Base-by-base conservation (phyloP, 2,113 vertebrate genomes). In the Macquaria australasica region DNA sequence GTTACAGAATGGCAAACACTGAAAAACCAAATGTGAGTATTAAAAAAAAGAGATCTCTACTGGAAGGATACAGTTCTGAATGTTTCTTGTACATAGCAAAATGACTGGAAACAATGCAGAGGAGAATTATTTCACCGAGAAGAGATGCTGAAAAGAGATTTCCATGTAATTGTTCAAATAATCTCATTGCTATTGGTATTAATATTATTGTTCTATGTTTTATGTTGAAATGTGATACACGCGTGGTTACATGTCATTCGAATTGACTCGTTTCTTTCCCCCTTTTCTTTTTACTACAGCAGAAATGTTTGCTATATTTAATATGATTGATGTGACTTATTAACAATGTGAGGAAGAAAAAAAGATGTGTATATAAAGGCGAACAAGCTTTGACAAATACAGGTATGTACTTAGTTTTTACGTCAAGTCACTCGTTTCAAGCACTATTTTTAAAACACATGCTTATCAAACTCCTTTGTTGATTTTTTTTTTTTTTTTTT, bases 141-240 rank as follows among this genome's bases (percentile, higher is more conserved):
- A 73, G 66, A 82, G 82, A 88, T 89, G 93, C 93, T 93, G 86
- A 91, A 92, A 91, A 92, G 94, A 94, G 94, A 94, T 94, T 92
- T 91, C 72, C 68, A 31, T 68, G 78, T 77, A 67, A 73, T 68
- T 75, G 74, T 84, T 89, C 28, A 59, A 76, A 85, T 72, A 43
- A 86, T 85, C 86, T 88, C 64, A 82, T 84, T 70, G 75, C 73
- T 79, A 62, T 80, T 71, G 50, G 75, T 87, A 87, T 84, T 83
- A 79, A 76, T 91, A 87, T 87, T 88, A 59, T 79, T 75, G 79
- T 85, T 90, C 18, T 70, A 50, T 88, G 77, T 92, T 89, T 85
- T 90, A 58, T 83, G 79, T 92, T 91, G 72, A 83, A 84, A 87
- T 93, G 91, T 89, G 86, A 84, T 28, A 80, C 83, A 91, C 86